Conservation (phyloP, 2,888 invertebrate species). For the Quadriops clusia region DNA sequence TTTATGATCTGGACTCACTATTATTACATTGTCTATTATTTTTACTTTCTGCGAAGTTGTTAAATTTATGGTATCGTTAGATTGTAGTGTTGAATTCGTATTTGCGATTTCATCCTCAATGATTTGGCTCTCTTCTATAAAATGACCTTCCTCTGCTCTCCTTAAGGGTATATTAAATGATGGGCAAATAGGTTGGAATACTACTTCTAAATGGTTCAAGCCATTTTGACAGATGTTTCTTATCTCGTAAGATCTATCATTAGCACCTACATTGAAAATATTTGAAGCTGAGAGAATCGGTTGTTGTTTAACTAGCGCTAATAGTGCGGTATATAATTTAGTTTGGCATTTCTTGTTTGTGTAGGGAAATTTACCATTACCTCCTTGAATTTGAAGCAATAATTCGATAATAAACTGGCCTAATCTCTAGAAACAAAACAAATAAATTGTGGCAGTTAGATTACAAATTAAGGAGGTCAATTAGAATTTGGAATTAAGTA, state of each 20-base stretch:
- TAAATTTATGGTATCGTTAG: too few species aligned
- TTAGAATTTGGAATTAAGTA: too few species aligned
- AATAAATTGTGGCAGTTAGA: too few species aligned
- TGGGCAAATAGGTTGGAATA: conserved; percentile 12
- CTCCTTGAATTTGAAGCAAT: conserved; percentile 11
- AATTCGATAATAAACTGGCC: conserved; percentile 12
- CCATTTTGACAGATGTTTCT: conserved; percentile 9
- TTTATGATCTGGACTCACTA: too few species aligned
- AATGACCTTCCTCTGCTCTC: too few species aligned
- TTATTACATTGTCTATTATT: too few species aligned
- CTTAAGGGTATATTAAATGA: conserved; percentile 8
- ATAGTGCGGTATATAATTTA: conserved; percentile 13
- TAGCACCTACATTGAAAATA: conserved; percentile 13
- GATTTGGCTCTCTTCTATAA: too few species aligned
- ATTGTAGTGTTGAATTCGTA: too few species aligned
- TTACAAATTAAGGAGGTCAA: too few species aligned
- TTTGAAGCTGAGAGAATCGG: conserved; percentile 13
- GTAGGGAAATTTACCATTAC: conserved; percentile 10
- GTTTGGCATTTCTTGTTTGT: conserved; percentile 9
- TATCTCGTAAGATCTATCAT: conserved; percentile 10
- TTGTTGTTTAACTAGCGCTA: conserved; percentile 10
- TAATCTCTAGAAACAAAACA: conserved; percentile 9
- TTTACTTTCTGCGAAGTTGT: too few species aligned
- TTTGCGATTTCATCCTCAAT: too few species aligned
- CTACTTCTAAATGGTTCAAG: conserved; percentile 8